Conservation (phyloP, 2,888 invertebrate species). For the Mactromeris polynyma region DNA sequence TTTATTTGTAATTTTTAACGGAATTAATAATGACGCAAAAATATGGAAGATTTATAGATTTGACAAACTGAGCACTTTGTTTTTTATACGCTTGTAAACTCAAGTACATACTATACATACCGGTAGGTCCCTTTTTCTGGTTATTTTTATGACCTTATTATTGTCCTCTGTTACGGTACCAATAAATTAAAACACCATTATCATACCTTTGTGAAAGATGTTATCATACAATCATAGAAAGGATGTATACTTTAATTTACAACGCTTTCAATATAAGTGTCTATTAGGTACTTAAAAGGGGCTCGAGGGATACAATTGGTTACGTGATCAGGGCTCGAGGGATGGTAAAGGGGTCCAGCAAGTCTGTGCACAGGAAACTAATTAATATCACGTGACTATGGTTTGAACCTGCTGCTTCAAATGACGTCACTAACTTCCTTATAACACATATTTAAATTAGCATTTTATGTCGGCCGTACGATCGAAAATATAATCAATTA, state of each 20-base stretch:
- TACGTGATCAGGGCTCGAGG: not conserved
- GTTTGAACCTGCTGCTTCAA: not conserved
- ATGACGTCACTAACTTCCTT: conserved; percentile 10
- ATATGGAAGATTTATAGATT: no score
- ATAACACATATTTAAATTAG: not conserved
- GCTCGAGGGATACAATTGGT: not conserved
- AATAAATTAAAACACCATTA: not conserved
- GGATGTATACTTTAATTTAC: not conserved
- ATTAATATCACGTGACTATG: not conserved
- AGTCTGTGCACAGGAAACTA: not conserved
- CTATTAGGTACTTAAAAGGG: not conserved
- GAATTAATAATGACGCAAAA: no score
- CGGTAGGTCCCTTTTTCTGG: not conserved
- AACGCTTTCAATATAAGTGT: not conserved
- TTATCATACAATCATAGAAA: not conserved
- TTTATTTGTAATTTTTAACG: no score
- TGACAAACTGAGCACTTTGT: no score
- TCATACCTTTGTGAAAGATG: not conserved
- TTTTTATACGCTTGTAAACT: no score
- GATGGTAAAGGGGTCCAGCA: not conserved
- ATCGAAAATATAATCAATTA: not conserved
- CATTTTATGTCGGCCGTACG: not conserved
- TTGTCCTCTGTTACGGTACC: not conserved
- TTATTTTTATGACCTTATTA: not conserved
- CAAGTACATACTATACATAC: not conserved